Conservation (phyloP, 2,888 invertebrate species). For the Chaetogeoica ovagalla region DNA sequence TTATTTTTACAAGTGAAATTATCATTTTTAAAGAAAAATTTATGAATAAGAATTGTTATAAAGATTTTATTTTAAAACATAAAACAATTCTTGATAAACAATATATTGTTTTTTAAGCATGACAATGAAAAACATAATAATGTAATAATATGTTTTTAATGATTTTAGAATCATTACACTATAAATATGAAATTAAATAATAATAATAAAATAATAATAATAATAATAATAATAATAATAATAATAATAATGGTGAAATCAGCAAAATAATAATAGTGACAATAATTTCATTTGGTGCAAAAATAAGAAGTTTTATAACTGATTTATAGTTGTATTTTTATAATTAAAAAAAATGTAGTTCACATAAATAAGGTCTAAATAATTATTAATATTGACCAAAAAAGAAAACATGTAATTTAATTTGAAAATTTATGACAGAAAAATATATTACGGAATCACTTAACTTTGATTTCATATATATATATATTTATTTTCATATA, state of each 20-base stretch:
- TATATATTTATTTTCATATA: too few species aligned
- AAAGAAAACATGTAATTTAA: too few species aligned
- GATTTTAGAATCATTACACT: neutral
- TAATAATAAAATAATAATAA: constrained; percentile 19
- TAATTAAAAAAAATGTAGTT: neutral
- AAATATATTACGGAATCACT: too few species aligned
- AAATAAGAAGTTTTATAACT: neutral
- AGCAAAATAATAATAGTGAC: neutral
- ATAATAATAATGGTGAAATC: constrained; percentile 6
- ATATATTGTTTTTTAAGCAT: neutral
- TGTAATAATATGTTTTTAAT: neutral
- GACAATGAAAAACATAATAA: neutral
- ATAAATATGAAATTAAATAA: neutral
- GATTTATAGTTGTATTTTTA: neutral
- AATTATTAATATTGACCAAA: too few species aligned
- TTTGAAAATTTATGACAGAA: too few species aligned
- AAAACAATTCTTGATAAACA: too few species aligned
- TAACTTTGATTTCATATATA: too few species aligned
- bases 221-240: neutral
- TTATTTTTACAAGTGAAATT: too few species aligned
- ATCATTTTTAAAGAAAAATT: too few species aligned
- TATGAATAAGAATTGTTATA: too few species aligned
- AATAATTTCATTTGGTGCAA: constrained; percentile 1
- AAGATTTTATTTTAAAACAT: too few species aligned
- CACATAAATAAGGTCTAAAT: too few species aligned